Evolutionary conservation across 2,797 vertebrate species (phyloP).

Genomic region (Rhyacichthys aspro): DNA sequence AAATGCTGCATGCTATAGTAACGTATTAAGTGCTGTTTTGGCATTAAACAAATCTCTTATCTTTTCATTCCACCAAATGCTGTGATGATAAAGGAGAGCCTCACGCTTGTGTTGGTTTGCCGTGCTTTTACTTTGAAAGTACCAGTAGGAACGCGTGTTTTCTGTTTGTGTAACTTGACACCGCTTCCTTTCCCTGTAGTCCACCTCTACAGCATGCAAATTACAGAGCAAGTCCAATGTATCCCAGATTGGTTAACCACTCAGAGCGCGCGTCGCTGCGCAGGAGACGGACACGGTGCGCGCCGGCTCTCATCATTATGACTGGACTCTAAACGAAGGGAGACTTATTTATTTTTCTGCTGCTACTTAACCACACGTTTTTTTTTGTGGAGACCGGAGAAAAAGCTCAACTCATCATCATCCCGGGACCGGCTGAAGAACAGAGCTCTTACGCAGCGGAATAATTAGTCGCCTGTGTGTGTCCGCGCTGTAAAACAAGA

Average conservation of each 20-base stretch:
- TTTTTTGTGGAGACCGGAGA: background rate
- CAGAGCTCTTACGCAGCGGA: conserved; percentile 25
- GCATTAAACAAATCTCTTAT: no score
- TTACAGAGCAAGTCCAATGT: conserved; percentile 50
- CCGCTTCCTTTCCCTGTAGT: conserved; percentile 12
- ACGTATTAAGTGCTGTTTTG: no score
- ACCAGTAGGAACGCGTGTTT: accelerated
- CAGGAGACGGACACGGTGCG: conserved; percentile 35
- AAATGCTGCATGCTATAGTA: no score
- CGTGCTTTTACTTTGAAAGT: conserved; percentile 50
- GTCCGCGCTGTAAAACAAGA: conserved; percentile 16
- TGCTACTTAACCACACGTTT: conserved; percentile 23
- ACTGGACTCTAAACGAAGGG: conserved; percentile 13
- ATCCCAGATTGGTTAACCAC: conserved; percentile 58
- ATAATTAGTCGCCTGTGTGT: conserved; percentile 29
- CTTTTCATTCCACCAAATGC: no score
- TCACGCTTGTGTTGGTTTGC: no score
- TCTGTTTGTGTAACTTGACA: background rate
- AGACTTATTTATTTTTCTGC: background rate
- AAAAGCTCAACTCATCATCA: conserved; percentile 38
- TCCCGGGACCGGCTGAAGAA: conserved; percentile 57
- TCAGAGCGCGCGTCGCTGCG: conserved; percentile 59
- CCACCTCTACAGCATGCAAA: conserved; percentile 71
- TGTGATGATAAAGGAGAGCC: no score
- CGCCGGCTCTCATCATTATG: conserved; percentile 6